These are phyloP conservation scores for Oncorhynchus clarkii DNA, from an alignment of 2,113 vertebrate genomes.

Conservation along the genomic window DNA sequence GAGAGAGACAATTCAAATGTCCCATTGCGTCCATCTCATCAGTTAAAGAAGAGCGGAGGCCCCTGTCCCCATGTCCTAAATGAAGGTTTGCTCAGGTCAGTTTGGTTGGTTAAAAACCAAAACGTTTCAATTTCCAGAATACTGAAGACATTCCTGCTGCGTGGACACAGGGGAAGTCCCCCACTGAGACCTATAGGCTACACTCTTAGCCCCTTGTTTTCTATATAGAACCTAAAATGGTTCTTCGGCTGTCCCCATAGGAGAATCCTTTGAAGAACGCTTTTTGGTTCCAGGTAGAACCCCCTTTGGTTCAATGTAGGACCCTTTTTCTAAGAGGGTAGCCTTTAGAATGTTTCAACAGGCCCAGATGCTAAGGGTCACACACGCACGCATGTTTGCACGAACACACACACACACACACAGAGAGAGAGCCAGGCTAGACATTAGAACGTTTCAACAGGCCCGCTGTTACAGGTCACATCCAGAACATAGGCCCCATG, in stretches of 20 bases:
- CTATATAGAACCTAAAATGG: too few species aligned
- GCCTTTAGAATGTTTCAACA: slow-evolving; percentile 1
- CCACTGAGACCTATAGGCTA: neutral
- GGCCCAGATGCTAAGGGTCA: neutral
- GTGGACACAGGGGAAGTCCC: neutral
- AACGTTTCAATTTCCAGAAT: neutral
- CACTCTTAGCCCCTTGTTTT: neutral
- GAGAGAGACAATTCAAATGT: neutral
- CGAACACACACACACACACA: neutral
- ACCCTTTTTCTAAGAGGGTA: too few species aligned
- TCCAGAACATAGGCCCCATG: neutral
- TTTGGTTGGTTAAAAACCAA: neutral
- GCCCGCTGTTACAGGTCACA: slow-evolving; percentile 5
- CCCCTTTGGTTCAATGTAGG: too few species aligned
- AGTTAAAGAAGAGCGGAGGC: neutral
- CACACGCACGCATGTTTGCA: neutral
- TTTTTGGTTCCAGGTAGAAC: too few species aligned
- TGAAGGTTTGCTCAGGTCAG: neutral
- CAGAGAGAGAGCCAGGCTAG: neutral
- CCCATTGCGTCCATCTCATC: neutral
- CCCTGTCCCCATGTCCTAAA: neutral
- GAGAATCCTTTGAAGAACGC: too few species aligned
- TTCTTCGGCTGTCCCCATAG: too few species aligned
- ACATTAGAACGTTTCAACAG: neutral
- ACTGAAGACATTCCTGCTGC: neutral